phyloP scores from a whole-genome alignment of 2,888 invertebrate species.

The Venusia cambrica region DNA sequence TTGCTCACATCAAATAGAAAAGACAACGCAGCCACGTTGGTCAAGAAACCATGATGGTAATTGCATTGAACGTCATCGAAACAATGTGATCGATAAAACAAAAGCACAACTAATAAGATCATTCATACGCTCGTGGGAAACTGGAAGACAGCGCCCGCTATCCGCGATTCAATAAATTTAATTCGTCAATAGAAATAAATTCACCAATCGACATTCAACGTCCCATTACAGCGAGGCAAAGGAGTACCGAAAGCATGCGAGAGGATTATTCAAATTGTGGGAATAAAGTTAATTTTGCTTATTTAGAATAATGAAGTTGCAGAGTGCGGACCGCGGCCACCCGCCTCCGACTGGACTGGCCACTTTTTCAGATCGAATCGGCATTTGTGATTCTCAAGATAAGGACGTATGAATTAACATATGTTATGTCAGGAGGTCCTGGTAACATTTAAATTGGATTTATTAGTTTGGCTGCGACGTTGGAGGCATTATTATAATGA shows the following conservation, averaged over 20 bases:
- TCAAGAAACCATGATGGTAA: too few relatives aligned
- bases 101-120: constrained; percentile 1
- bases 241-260: constrained; percentile 22
- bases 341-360: constrained; percentile 70
- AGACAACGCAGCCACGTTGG: too few relatives aligned
- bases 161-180: constrained; percentile 58
- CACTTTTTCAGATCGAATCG: constrained; percentile 57
- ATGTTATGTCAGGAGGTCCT: constrained; percentile 75
- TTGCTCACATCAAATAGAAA: too few relatives aligned
- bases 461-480: constrained; percentile 70
- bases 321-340: constrained; percentile 71
- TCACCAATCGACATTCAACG: constrained; percentile 60
- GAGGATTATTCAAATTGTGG: constrained; percentile 73
- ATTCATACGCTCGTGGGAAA: constrained; percentile 52
- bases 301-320: constrained; percentile 73
- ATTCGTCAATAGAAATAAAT: constrained; percentile 67
- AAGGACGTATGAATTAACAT: constrained; percentile 80
- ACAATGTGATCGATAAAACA: background rate
- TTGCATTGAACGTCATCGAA: background rate
- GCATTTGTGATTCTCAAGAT: constrained; percentile 76
- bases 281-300: constrained; percentile 77
- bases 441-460: constrained; percentile 77
- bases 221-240: constrained; percentile 48
- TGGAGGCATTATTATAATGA: constrained; percentile 56
- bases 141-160: constrained; percentile 41